Evolutionary conservation across 2,888 invertebrate species (phyloP).

Genomic region (Invenusta paracnida): DNA sequence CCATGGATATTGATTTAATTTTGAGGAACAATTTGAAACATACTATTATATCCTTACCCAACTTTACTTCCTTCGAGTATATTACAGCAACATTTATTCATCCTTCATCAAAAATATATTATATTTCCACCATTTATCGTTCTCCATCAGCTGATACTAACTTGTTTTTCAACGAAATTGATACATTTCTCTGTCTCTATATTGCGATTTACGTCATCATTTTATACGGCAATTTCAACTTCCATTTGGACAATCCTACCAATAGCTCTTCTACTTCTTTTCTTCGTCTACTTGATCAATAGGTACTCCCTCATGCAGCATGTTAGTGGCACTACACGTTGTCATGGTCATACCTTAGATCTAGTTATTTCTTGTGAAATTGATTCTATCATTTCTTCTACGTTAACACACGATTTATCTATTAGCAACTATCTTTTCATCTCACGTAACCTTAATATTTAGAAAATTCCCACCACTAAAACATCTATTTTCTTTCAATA

Average conservation of each 20-base stretch:
- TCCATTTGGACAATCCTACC: slow-evolving; percentile 18
- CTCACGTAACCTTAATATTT: background rate
- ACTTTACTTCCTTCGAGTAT: slow-evolving; percentile 1
- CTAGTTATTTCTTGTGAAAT: slow-evolving; percentile 14
- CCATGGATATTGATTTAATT: background rate
- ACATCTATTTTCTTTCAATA: slow-evolving; percentile 9
- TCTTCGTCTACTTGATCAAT: slow-evolving; percentile 7
- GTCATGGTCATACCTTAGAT: slow-evolving; percentile 26
- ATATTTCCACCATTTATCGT: slow-evolving; percentile 19
- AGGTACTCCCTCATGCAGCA: background rate
- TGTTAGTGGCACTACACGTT: slow-evolving; percentile 9
- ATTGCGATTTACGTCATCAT: background rate
- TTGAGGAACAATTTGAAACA: slow-evolving; percentile 25
- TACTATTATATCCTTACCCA: slow-evolving; percentile 23
- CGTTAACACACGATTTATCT: slow-evolving; percentile 21
- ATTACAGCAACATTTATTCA: background rate
- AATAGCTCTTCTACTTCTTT: background rate
- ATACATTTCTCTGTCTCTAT: background rate
- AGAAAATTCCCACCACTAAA: background rate
- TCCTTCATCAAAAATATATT: background rate
- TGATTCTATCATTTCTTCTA: slow-evolving; percentile 12
- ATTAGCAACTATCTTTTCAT: background rate
- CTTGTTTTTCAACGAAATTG: background rate
- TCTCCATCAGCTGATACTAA: slow-evolving; percentile 17
- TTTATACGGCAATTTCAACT: background rate